These are phyloP conservation scores for Apostichopus leukothele DNA, from an alignment of 53 echinoderm and acorn worm species.

Conservation along the genomic window DNA sequence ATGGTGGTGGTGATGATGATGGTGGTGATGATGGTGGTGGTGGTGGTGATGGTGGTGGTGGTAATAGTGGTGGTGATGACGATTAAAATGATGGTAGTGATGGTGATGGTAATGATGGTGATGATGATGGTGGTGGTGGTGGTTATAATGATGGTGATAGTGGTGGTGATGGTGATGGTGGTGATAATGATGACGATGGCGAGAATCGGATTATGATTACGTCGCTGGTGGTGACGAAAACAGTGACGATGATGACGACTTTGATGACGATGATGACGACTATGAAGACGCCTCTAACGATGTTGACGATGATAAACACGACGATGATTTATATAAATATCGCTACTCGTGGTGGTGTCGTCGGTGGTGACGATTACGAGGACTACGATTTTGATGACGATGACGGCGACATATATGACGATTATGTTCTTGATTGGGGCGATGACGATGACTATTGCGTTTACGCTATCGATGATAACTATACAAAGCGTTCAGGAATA, in stretches of 20 bases:
- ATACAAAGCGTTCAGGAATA: too few species aligned
- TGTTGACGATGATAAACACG: neutral
- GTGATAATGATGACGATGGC: neutral
- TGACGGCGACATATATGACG: neutral
- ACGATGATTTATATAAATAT: neutral
- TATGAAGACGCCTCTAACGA: neutral
- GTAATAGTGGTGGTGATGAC: neutral
- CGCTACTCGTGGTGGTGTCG: neutral
- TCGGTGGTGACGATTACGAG: neutral
- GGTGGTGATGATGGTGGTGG: neutral
- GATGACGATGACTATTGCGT: too few species aligned
- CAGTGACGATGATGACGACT: neutral
- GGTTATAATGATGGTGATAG: too few species aligned
- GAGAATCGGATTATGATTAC: neutral
- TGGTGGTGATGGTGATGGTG: neutral
- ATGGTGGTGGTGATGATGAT: neutral
- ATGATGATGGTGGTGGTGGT: too few species aligned
- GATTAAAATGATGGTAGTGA: too few species aligned
- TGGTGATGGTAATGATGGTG: too few species aligned
- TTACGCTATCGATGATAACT: too few species aligned
- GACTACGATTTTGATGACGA: neutral
- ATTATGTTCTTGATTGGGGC: neutral
- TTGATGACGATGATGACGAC: neutral
- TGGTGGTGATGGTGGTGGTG: neutral
- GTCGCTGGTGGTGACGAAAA: conserved; percentile 2